A percentile compares a stretch with the other conserved stretches of the same genome.
phyloP scores from a whole-genome alignment of 1,140 invertebrate species.

The Heliconius himera region DNA sequence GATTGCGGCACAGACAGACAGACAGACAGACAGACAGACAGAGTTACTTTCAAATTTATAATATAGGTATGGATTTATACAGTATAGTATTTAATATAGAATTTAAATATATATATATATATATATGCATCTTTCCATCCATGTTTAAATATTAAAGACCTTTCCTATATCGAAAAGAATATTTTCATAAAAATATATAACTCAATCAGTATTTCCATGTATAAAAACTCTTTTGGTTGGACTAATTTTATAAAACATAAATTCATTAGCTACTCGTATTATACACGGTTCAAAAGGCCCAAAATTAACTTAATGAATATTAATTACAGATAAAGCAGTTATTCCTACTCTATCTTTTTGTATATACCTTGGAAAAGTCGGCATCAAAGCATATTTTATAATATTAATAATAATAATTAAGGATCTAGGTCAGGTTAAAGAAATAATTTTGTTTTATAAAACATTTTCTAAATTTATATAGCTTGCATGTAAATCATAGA shows the following conservation, averaged over 20 bases:
- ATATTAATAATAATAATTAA: background rate
- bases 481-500: slow-evolving; percentile 23
- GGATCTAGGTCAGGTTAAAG: background rate
- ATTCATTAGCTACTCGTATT: background rate
- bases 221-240: background rate
- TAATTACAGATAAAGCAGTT: background rate
- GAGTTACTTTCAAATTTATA: too few relatives aligned
- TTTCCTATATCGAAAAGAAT: too few relatives aligned
- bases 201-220: background rate
- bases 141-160: too few relatives aligned
- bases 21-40: too few relatives aligned
- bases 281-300: background rate
- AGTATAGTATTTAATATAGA: too few relatives aligned
- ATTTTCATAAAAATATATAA: too few relatives aligned
- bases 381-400: background rate
- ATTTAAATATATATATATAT: too few relatives aligned
- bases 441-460: background rate
- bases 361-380: background rate
- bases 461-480: slow-evolving; percentile 32
- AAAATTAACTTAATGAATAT: slow-evolving; percentile 9
- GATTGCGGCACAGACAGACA: too few relatives aligned
- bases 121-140: too few relatives aligned
- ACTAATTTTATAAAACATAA: background rate
- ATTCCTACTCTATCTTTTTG: background rate
- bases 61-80: too few relatives aligned